These are phyloP conservation scores for Zingel zingel DNA, from an alignment of 2,113 vertebrate genomes.

Conservation along the genomic window DNA sequence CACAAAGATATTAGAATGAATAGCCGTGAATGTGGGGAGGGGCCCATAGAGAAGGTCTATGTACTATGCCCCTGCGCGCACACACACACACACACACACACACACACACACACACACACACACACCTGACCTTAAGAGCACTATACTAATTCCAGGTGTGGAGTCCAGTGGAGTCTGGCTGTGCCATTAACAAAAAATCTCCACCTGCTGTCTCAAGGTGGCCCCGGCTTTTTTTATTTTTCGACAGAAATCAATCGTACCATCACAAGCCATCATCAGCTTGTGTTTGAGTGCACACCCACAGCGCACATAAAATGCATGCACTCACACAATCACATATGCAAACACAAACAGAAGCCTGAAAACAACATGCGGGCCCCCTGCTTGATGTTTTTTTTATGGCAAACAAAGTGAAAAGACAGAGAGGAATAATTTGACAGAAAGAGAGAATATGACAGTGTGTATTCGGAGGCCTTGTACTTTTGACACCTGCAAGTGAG, in stretches of 20 bases:
- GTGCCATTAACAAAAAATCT: constrained; percentile 68
- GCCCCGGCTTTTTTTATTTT: constrained; percentile 51
- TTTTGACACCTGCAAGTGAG: constrained; percentile 75
- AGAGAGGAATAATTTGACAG: constrained; percentile 73
- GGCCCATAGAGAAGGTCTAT: too few relatives aligned
- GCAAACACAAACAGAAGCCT: constrained; percentile 65
- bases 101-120: constrained; percentile 19
- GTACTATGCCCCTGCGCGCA: too few relatives aligned
- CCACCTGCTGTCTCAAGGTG: constrained; percentile 61
- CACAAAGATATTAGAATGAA: too few relatives aligned
- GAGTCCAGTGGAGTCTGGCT: constrained; percentile 43
- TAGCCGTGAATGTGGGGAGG: too few relatives aligned
- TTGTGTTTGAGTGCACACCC: constrained; percentile 57
- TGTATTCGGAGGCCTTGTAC: constrained; percentile 72
- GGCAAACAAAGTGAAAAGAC: constrained; percentile 72
- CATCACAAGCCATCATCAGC: constrained; percentile 60
- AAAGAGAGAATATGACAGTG: constrained; percentile 69
- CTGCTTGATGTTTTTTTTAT: constrained; percentile 71
- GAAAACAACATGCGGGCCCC: constrained; percentile 54
- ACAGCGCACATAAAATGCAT: constrained; percentile 52
- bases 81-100: constrained; percentile 8
- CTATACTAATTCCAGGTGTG: constrained; percentile 56
- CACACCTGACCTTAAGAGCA: constrained; percentile 53
- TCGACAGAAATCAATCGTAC: constrained; percentile 68
- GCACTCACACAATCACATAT: constrained; percentile 44